Conservation (phyloP, 2,113 vertebrate species). For the Sphyrna mokarran region DNA sequence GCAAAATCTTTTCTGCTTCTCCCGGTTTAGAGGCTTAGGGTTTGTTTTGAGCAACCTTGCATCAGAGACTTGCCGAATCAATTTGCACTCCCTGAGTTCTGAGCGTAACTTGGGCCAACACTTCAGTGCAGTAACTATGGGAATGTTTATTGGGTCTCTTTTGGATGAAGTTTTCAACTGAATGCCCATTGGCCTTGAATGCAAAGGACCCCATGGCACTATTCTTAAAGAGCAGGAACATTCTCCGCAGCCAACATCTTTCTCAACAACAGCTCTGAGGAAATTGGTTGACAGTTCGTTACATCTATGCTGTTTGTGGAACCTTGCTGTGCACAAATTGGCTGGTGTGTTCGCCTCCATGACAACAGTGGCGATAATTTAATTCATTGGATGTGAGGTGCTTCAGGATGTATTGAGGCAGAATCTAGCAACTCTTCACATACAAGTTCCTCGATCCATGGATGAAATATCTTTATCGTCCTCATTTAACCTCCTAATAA, state of each 20-base stretch:
- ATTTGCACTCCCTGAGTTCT: background rate
- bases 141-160: background rate
- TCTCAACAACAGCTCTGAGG: background rate
- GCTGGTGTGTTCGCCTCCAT: background rate
- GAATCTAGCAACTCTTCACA: background rate
- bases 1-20: background rate
- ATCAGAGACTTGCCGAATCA: background rate
- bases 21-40: background rate
- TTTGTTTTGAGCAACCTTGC: background rate
- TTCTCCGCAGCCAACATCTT: background rate
- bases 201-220: background rate
- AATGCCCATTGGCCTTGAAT: background rate
- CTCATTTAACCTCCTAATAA: background rate
- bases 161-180: background rate
- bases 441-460: background rate
- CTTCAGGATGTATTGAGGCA: background rate
- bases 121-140: background rate
- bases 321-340: background rate
- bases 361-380: background rate
- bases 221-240: background rate
- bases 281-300: background rate
- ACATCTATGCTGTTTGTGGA: background rate
- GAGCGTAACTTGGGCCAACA: background rate
- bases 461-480: background rate
- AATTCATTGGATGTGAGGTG: background rate